Conservation (phyloP, 30 jellyfish, hydroid and myxozoan genomes). For the Pseudorhiza aurosa region DNA sequence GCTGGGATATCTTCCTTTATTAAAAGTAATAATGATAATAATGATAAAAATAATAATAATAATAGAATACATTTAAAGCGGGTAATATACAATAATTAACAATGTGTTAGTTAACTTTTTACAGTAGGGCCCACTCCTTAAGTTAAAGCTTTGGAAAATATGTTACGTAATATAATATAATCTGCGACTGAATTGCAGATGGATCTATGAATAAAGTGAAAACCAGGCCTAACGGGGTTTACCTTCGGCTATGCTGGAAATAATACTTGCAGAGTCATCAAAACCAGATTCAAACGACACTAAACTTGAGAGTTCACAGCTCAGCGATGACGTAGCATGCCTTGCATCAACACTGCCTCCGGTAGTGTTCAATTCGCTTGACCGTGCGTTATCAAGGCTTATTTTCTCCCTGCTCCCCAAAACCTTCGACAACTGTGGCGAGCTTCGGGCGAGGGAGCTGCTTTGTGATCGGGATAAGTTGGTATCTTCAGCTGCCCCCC, state of each 20-base stretch:
- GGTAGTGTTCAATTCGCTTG: conserved; percentile 44
- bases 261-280: conserved; percentile 96
- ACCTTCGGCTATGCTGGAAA: conserved; percentile 95
- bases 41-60: no score
- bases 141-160: no score
- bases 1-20: no score
- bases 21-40: no score
- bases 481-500: conserved; percentile 65
- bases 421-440: conserved; percentile 60
- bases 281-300: conserved; percentile 97
- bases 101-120: no score
- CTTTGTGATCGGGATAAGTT: conserved; percentile 21
- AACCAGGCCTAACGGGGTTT: no score
- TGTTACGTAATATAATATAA: no score
- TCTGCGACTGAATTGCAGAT: no score
- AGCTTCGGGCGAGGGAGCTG: conserved; percentile 26
- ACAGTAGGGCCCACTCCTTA: no score
- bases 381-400: conserved; percentile 24
- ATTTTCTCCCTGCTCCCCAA: conserved; percentile 52
- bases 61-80: no score
- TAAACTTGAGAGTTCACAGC: conserved; percentile 91
- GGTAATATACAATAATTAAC: no score
- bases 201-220: no score
- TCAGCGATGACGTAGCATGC: conserved; percentile 68
- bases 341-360: conserved; percentile 48